A percentile compares a stretch with the other conserved stretches of the same genome.
Conservation (phyloP, 2,888 invertebrate species). For the Polyommatus iphigenia region DNA sequence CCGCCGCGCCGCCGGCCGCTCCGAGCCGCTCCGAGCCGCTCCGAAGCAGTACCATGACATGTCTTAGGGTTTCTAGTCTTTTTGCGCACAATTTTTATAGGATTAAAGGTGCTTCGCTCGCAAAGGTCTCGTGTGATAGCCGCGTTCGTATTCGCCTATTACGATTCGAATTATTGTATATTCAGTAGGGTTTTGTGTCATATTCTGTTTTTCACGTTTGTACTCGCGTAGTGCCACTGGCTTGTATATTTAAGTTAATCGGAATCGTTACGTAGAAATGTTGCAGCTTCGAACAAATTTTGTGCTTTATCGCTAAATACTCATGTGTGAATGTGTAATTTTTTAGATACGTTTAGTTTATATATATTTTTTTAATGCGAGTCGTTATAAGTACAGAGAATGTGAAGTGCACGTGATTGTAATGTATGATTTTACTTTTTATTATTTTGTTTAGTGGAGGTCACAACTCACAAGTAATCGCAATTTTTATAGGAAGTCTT, state of each 20-base stretch:
- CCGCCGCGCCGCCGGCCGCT: slow-evolving; percentile 10
- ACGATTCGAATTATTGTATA: slow-evolving; percentile 58
- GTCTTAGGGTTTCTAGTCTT: slow-evolving; percentile 73
- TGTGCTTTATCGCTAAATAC: slow-evolving; percentile 80
- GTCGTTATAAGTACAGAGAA: slow-evolving; percentile 71
- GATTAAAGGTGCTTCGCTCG: slow-evolving; percentile 71
- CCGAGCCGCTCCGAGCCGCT: slow-evolving; percentile 6
- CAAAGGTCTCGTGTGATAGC: slow-evolving; percentile 70
- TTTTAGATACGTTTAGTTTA: slow-evolving; percentile 62
- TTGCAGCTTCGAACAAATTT: slow-evolving; percentile 78
- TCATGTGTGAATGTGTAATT: slow-evolving; percentile 77
- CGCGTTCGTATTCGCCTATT: slow-evolving; percentile 58
- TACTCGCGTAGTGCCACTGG: slow-evolving; percentile 76
- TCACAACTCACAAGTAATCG: slow-evolving; percentile 64
- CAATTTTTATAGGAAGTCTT: slow-evolving; percentile 39
- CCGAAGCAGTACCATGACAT: slow-evolving; percentile 28
- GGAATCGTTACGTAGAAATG: slow-evolving; percentile 67
- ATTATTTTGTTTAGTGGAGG: slow-evolving; percentile 50
- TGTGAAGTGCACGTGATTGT: slow-evolving; percentile 76
- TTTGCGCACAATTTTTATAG: slow-evolving; percentile 70
- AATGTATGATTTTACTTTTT: slow-evolving; percentile 66
- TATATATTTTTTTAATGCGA: slow-evolving; percentile 65
- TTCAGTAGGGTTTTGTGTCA: slow-evolving; percentile 71
- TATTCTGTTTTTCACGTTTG: slow-evolving; percentile 62
- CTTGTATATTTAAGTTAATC: slow-evolving; percentile 56